A percentile compares a stretch with the other conserved stretches of the same genome.
Evolutionary conservation across 1,140 invertebrate genomes (phyloP).

Genomic region (Dendroctonus ponderosae): DNA sequence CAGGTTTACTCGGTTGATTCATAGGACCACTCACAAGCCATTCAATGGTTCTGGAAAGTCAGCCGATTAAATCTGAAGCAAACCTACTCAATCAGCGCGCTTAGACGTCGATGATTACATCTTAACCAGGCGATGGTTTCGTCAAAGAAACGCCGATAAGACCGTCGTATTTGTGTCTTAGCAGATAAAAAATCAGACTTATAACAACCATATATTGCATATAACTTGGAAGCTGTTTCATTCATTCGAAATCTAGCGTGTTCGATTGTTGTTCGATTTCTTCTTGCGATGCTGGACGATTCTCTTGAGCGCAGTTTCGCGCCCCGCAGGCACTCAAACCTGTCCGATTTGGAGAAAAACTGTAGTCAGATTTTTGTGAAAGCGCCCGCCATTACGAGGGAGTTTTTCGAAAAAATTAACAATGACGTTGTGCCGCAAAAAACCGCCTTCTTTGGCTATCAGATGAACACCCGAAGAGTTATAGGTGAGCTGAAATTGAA

Average conservation of each 20-base stretch:
- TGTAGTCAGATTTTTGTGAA: constrained; percentile 40
- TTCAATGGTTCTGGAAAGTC: too few species aligned
- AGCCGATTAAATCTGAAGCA: too few species aligned
- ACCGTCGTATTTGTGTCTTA: neutral
- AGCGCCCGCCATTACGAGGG: constrained; percentile 38
- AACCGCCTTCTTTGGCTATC: constrained; percentile 38
- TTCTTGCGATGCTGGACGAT: neutral
- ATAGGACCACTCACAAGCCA: too few species aligned
- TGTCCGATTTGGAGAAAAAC: constrained; percentile 36
- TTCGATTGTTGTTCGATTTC: neutral
- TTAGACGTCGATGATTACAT: too few species aligned
- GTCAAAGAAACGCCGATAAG: constrained; percentile 7
- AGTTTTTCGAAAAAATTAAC: constrained; percentile 43
- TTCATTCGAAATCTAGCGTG: neutral
- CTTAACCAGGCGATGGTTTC: constrained; percentile 2
- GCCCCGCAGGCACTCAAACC: constrained; percentile 11
- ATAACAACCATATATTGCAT: constrained; percentile 1
- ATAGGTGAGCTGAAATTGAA: constrained; percentile 33
- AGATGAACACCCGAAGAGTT: constrained; percentile 36
- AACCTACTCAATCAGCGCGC: too few species aligned
- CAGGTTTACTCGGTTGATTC: too few species aligned
- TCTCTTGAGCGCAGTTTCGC: neutral
- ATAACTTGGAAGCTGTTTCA: neutral
- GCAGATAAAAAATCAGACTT: neutral
- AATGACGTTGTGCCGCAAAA: constrained; percentile 38